phyloP scores from a whole-genome alignment of 2,113 vertebrate genomes.

The Percopsis transmontana region DNA sequence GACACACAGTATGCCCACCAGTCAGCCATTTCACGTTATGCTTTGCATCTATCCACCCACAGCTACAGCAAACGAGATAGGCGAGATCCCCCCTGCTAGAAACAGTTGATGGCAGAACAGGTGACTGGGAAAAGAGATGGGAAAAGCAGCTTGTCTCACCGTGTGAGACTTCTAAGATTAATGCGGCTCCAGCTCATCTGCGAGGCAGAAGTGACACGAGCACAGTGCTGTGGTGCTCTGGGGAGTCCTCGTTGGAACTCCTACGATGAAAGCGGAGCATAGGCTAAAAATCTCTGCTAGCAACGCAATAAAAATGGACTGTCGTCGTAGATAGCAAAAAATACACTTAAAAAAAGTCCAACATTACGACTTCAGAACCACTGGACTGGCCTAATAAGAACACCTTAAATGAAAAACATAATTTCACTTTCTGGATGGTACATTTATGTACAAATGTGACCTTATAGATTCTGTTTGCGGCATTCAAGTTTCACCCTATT shows the following conservation, averaged over 20 bases:
- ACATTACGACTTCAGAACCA: neutral
- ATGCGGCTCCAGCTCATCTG: slow-evolving; percentile 26
- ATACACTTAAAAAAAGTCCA: too few species aligned
- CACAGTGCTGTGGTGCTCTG: slow-evolving; percentile 2
- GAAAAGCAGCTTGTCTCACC: slow-evolving; percentile 21
- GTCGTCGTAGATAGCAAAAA: too few species aligned
- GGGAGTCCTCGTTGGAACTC: neutral
- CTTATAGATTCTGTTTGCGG: neutral
- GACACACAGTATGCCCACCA: neutral
- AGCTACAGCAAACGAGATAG: neutral
- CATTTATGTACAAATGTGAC: neutral
- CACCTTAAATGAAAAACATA: neutral
- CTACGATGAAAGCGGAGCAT: neutral
- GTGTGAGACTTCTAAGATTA: slow-evolving; percentile 33
- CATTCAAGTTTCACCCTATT: neutral
- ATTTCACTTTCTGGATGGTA: too few species aligned
- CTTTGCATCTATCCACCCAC: slow-evolving; percentile 10
- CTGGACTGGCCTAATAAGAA: neutral
- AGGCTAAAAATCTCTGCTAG: neutral
- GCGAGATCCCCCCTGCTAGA: neutral
- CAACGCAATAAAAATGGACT: too few species aligned
- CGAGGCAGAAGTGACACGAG: neutral
- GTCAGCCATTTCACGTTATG: neutral
- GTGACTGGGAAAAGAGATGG: neutral
- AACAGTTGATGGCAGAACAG: slow-evolving; percentile 9